These are phyloP conservation scores for Tyrophagus putrescentiae DNA, from an alignment of 1,140 invertebrate species.

Conservation along the genomic window DNA sequence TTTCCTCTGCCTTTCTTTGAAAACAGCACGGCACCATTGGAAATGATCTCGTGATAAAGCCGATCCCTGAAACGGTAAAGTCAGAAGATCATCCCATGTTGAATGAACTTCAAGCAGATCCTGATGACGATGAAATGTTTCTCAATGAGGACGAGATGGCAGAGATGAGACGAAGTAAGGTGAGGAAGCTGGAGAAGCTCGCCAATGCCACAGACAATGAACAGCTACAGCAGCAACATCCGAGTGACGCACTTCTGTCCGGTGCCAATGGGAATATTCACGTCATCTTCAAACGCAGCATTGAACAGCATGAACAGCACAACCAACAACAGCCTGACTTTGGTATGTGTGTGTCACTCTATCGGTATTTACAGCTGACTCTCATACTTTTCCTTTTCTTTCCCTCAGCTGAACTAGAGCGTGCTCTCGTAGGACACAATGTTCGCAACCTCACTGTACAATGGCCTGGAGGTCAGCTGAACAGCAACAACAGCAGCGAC, in stretches of 20 bases:
- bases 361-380: background rate
- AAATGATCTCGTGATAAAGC: slow-evolving; percentile 65
- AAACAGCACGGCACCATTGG: slow-evolving; percentile 74
- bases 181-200: background rate
- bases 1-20: background rate
- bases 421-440: background rate
- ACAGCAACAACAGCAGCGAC: background rate
- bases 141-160: slow-evolving; percentile 43
- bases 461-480: background rate
- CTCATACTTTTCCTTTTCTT: slow-evolving; percentile 9
- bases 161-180: slow-evolving; percentile 25
- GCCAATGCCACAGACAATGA: background rate
- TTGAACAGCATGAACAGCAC: slow-evolving; percentile 13
- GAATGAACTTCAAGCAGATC: slow-evolving; percentile 32
- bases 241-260: background rate
- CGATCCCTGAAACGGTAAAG: slow-evolving; percentile 47
- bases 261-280: slow-evolving; percentile 24
- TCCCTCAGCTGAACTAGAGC: slow-evolving; percentile 13
- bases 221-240: background rate
- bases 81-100: background rate
- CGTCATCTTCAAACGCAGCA: slow-evolving; percentile 26
- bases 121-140: slow-evolving; percentile 57
- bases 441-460: background rate
- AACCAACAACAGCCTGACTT: slow-evolving; percentile 25
- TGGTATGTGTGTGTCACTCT: slow-evolving; percentile 21